Base-by-base conservation (phyloP, 2,888 invertebrate species). In the Pyrrhia umbra region DNA sequence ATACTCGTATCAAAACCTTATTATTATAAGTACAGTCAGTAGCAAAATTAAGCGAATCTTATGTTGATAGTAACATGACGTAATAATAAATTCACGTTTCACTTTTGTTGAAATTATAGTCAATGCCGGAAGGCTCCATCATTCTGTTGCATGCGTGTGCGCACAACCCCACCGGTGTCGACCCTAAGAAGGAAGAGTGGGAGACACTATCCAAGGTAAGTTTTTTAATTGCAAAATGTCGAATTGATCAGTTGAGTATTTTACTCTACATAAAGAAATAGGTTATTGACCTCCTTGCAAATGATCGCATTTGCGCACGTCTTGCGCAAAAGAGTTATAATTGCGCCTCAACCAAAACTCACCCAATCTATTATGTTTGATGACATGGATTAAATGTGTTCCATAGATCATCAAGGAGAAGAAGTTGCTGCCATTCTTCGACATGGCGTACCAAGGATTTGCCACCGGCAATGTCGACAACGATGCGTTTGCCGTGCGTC, bases 381-480 rank as follows among this genome's bases (percentile, higher is more conserved):
- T n/a, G n/a, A 30, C 13, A 34, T n/a, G 13, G n/a, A n/a, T 5
- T 4, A n/a, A 34, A 5, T 34, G 40, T 6, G 40, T 60, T 49
- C 30, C n/a, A 0, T 90, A 96, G 85, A 89, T 97, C 15, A 96
- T 99, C 67, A 98, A 98, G 90, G 95, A 97, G 68, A 96, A 95
- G 83, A 97, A 98, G 57, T 90, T 99, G 18, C 97, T 97, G 88
- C 98, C 99, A 25, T 99, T 97, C 95, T 98, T 99, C 90, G 99
- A 99, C 92, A 98, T 99, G 99, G 99, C 99, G 34, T 99, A 99
- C 95, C 99, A 99, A 95, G 99, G 98, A 37, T 99, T 99, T 92
- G 98, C 98, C 6, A 97, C 98, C 57, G 98, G 99, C 56, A 96
- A 97, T 89, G 96, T 98, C 5, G 96, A 97, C 86, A 96, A 95